Percentiles rank a stretch among this genome's conserved stretches.
Evolutionary conservation across 2,888 invertebrate genomes (phyloP).

Genomic region (Drosophila antonietae): DNA sequence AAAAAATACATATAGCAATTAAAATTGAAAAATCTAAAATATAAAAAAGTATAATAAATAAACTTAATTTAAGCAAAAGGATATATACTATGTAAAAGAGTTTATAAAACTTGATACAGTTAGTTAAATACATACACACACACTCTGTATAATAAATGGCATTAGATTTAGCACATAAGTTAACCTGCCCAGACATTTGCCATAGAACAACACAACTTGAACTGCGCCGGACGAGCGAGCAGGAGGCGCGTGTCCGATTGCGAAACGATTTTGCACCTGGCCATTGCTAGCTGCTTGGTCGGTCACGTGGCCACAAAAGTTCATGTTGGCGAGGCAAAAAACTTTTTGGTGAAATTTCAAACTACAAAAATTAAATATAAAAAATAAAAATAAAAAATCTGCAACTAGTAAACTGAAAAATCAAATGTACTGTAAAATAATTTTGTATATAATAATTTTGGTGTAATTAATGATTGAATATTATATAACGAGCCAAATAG

Average conservation of each 20-base stretch:
- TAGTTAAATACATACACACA: conserved; percentile 24
- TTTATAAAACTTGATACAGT: conserved; percentile 68
- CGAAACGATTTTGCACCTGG: conserved; percentile 53
- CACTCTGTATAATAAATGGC: conserved; percentile 65
- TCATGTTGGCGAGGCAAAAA: conserved; percentile 40
- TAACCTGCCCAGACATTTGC: conserved; percentile 23
- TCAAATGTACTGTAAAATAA: conserved; percentile 65
- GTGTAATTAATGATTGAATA: conserved; percentile 62
- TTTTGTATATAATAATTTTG: conserved; percentile 72
- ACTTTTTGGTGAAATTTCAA: conserved; percentile 64
- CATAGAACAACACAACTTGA: conserved; percentile 4
- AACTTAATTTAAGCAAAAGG: conserved; percentile 36
- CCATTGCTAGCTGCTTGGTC: conserved; percentile 1
- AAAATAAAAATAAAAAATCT: background rate
- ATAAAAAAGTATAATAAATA: conserved; percentile 7
- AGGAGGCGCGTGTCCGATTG: conserved; percentile 60
- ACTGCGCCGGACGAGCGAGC: conserved; percentile 1
- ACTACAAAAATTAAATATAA: conserved; percentile 6
- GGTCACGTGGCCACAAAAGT: conserved; percentile 56
- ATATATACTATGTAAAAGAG: conserved; percentile 49
- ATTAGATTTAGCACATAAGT: conserved; percentile 65
- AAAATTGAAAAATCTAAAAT: conserved; percentile 2
- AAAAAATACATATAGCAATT: conserved; percentile 24
- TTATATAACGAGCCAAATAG: conserved; percentile 46
- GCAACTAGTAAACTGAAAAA: conserved; percentile 1